Conservation (phyloP, 2,113 vertebrate genomes). For the Alces alces region DNA sequence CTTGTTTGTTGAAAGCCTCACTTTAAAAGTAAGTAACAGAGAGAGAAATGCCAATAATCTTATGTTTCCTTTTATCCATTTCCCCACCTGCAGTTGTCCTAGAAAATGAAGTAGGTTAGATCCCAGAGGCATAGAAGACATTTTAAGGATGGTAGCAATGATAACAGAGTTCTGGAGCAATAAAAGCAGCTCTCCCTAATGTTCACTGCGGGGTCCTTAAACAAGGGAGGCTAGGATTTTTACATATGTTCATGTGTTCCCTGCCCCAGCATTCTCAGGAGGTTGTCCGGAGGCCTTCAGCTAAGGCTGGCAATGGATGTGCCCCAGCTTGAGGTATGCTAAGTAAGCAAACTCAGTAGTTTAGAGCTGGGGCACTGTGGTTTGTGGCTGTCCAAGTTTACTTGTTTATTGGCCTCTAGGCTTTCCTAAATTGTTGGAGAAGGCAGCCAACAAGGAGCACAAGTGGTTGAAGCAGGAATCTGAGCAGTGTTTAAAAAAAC, state of each 20-base stretch:
- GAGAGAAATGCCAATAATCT: background rate
- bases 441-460: background rate
- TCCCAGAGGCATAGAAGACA: background rate
- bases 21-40: background rate
- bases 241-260: background rate
- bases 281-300: background rate
- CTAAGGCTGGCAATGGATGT: background rate
- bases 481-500: constrained; percentile 52
- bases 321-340: background rate
- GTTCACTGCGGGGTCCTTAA: background rate
- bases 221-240: background rate
- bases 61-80: background rate
- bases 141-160: background rate
- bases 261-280: background rate
- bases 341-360: constrained; percentile 49
- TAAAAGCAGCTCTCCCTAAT: background rate
- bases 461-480: background rate
- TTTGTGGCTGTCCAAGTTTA: constrained; percentile 54
- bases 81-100: background rate
- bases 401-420: constrained; percentile 45
- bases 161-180: background rate
- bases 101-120: constrained; percentile 3
- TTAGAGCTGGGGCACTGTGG: background rate
- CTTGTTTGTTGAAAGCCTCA: background rate
- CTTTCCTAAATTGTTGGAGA: constrained; percentile 12